Evolutionary conservation across 2,888 invertebrate genomes (phyloP), one percentile per base, ranked within the genome.

Genomic region (Epirrhoe alternata): DNA sequence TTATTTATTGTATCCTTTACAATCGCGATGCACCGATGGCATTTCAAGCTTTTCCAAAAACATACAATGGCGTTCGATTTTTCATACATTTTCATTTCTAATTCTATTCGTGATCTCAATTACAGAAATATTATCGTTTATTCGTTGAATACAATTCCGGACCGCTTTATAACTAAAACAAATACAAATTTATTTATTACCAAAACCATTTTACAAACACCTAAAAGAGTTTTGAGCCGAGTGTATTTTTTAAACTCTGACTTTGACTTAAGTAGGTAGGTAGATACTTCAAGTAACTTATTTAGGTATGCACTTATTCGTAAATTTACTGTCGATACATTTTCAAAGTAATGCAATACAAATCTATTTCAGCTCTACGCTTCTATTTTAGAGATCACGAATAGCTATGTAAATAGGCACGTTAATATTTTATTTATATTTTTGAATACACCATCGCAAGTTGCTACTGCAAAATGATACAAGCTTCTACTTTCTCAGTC

Each of bases 1-100:
- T 88, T 87, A 68, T 86, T 92, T 92, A 91, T 92, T 92, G 88
- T 92, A 89, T 89, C 84, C 80, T 81, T 84, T 90, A 88, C 84
- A 88, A 83, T 88, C 87, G 88, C 89, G 84, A 88, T 86, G 86
- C 86, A 84, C 81, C 84, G 75, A 84, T 84, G 83, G 80, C 84
- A 70, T 68, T 84, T 81, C 80, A 88, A 89, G 87, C 87, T 62
- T 82, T 79, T 68, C 72, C 56, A 67, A 75, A 80, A 83, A 86
- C 84, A 83, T 79, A 80, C 78, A 79, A 82, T 80, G 81, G 76
- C 75, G 70, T 76, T 65, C 4, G 53, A 63, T 65, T 65, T 68
- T 62, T 38, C 35, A 68, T 63, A 66, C 17, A 57, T 45, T 49
- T 57, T 53, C 35, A 54, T 58, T 17, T 58, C 17, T 31, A 52